Conservation (phyloP, 2,888 invertebrate species). For the Calameuta idolon region DNA sequence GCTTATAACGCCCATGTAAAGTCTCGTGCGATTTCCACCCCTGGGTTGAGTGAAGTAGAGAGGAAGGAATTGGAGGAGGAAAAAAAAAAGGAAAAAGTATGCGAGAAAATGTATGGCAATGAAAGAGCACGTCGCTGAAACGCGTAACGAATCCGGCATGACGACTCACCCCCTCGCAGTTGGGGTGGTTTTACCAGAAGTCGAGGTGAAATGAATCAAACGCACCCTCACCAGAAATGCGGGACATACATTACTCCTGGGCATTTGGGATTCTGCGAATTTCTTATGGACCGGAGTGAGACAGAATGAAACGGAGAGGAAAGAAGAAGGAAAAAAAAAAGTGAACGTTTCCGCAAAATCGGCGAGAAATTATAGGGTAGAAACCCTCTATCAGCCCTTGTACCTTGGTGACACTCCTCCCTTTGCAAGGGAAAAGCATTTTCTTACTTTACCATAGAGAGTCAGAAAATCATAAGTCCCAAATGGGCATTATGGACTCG, state of each 20-base stretch:
- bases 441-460: too few species aligned
- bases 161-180: conserved; percentile 22
- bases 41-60: conserved; percentile 8
- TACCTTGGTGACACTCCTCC: too few species aligned
- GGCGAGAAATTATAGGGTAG: too few species aligned
- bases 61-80: not conserved
- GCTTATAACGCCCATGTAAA: conserved; percentile 63
- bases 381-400: too few species aligned
- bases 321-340: too few species aligned
- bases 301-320: conserved; percentile 19
- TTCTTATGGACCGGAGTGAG: conserved; percentile 26
- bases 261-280: conserved; percentile 42
- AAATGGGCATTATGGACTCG: too few species aligned
- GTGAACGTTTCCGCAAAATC: too few species aligned
- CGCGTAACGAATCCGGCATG: conserved; percentile 52
- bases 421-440: too few species aligned
- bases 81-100: conserved; percentile 16
- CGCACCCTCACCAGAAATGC: conserved; percentile 31
- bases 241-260: conserved; percentile 42
- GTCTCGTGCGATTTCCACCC: conserved; percentile 49
- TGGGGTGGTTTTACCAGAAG: conserved; percentile 14
- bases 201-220: conserved; percentile 48
- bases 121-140: conserved; percentile 39
- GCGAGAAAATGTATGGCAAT: not conserved
- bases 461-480: too few species aligned